Evolutionary conservation across 2,888 invertebrate genomes (phyloP).

Genomic region (Falcaria lacertinaria): DNA sequence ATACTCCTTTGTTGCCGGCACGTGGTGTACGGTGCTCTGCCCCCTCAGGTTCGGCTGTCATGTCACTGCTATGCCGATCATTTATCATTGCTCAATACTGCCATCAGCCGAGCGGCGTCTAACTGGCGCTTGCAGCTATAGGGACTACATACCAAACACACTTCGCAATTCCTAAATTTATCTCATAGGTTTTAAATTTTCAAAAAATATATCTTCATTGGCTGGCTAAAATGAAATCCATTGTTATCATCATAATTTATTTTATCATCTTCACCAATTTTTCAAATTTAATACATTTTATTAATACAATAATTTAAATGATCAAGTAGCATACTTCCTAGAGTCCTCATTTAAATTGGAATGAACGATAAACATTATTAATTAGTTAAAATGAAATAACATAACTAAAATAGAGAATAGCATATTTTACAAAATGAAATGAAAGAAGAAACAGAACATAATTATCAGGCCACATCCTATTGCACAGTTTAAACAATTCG

Average conservation of each 20-base stretch:
- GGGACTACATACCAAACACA: conserved; percentile 15
- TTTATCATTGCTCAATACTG: conserved; percentile 77
- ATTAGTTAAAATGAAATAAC: conserved; percentile 75
- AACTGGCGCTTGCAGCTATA: conserved; percentile 58
- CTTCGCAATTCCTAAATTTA: background rate
- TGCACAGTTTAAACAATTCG: conserved; percentile 52
- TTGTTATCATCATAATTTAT: conserved; percentile 72
- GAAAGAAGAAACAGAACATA: conserved; percentile 40
- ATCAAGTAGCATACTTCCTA: conserved; percentile 72
- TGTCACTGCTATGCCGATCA: conserved; percentile 65
- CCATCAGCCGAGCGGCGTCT: conserved; percentile 60
- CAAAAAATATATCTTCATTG: background rate
- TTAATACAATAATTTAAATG: conserved; percentile 79
- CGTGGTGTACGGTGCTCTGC: conserved; percentile 55
- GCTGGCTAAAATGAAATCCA: conserved; percentile 35
- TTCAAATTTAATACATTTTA: conserved; percentile 76
- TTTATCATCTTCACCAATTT: conserved; percentile 77
- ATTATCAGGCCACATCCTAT: conserved; percentile 69
- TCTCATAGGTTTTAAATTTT: background rate
- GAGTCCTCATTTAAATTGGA: conserved; percentile 77
- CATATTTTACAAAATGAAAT: conserved; percentile 55
- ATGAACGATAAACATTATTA: conserved; percentile 77
- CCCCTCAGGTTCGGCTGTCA: conserved; percentile 71
- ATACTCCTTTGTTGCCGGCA: conserved; percentile 71
- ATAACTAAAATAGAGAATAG: conserved; percentile 60